A percentile compares a stretch with the other conserved stretches of the same genome.
Conservation (phyloP, 2,113 vertebrate genomes). For the Crotalus helleri region DNA sequence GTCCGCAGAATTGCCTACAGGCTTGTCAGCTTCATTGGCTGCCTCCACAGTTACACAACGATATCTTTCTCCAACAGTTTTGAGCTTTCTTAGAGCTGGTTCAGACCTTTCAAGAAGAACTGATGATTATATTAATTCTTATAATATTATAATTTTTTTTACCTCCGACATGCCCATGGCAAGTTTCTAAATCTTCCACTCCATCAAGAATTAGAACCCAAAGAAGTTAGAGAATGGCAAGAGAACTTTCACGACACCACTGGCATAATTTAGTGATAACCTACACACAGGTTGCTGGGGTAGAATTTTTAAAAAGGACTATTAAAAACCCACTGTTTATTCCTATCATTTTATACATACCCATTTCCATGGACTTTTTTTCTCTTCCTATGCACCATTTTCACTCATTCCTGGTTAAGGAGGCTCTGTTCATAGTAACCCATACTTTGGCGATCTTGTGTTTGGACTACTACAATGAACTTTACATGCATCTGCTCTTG, state of each 20-base stretch:
- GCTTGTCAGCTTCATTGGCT: not conserved
- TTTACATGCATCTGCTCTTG: not conserved
- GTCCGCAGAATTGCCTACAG: rapidly evolving
- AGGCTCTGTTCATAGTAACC: not conserved
- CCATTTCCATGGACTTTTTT: not conserved
- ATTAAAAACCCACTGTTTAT: not conserved
- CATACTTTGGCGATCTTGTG: not conserved
- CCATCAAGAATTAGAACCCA: not conserved
- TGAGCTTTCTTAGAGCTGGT: not conserved
- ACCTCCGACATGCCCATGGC: not conserved
- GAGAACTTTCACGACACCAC: not conserved
- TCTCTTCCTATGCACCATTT: not conserved
- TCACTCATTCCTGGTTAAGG: not conserved
- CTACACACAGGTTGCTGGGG: not conserved
- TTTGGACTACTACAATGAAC: not conserved
- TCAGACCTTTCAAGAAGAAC: not conserved
- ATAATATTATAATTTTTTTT: not conserved
- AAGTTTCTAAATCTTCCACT: not conserved
- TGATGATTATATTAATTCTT: not conserved
- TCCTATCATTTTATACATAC: not conserved
- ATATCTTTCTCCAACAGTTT: not conserved
- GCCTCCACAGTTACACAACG: not conserved
- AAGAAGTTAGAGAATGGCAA: not conserved
- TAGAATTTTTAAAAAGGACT: not conserved
- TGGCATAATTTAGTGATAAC: not conserved